phyloP scores from a whole-genome alignment of 2,113 vertebrate species.

The Elanus axillaris region DNA sequence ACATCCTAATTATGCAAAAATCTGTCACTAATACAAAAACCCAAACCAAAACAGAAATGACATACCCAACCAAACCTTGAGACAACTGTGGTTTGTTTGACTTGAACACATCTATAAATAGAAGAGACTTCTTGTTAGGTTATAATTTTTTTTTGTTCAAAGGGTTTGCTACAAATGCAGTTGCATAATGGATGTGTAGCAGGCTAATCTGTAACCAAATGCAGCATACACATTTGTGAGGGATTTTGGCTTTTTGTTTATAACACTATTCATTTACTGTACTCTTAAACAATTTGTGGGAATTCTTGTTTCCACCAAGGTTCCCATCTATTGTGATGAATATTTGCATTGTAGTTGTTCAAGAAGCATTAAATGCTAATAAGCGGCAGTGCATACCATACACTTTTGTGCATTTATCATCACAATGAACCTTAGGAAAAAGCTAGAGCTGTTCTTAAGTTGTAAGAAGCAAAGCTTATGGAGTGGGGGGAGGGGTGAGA shows the following conservation, averaged over 20 bases:
- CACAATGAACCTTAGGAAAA: constrained; percentile 39
- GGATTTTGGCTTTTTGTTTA: constrained; percentile 17
- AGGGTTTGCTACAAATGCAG: neutral
- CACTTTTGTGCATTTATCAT: constrained; percentile 28
- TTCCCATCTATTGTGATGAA: constrained; percentile 53
- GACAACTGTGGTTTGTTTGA: neutral
- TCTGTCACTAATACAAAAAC: neutral
- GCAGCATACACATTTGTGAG: neutral
- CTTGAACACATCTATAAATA: neutral
- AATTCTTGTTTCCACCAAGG: constrained; percentile 49
- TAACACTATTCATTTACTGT: constrained; percentile 46
- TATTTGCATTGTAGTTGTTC: constrained; percentile 64
- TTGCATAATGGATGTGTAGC: neutral
- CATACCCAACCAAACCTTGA: neutral
- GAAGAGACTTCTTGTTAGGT: neutral
- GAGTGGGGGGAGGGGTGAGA: neutral
- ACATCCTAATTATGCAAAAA: neutral
- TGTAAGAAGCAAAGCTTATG: neutral
- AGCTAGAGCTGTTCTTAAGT: neutral
- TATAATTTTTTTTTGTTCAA: neutral
- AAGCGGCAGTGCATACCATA: neutral
- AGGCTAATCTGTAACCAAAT: neutral
- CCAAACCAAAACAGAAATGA: neutral
- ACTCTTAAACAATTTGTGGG: constrained; percentile 56
- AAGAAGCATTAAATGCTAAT: constrained; percentile 57